Evolutionary conservation across 23 tunicate genomes (phyloP).

Genomic region (Styela clava): DNA sequence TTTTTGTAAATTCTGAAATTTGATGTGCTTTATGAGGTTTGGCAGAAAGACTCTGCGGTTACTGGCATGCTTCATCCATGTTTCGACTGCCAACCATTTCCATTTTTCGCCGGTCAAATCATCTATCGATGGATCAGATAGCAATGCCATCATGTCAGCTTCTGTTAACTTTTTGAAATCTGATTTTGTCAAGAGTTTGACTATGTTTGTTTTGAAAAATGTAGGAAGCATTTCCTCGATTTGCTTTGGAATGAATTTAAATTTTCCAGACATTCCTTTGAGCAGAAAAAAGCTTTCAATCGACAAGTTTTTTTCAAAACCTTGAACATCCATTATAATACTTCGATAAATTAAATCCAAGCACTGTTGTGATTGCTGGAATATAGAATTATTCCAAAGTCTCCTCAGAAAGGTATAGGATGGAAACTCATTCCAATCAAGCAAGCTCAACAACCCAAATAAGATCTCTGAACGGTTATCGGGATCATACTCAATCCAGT

Average conservation of each 20-base stretch:
- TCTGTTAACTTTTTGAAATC: too few species aligned
- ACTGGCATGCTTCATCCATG: neutral
- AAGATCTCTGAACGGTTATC: neutral
- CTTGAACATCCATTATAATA: neutral
- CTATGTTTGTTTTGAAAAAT: too few species aligned
- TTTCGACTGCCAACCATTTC: neutral
- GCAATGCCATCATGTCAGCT: too few species aligned
- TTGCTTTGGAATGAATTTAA: neutral
- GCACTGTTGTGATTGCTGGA: neutral
- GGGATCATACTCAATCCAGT: neutral
- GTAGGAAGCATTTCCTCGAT: too few species aligned
- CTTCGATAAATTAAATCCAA: neutral
- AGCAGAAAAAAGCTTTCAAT: neutral
- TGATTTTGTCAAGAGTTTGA: too few species aligned
- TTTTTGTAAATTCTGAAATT: too few species aligned
- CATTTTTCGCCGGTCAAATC: neutral
- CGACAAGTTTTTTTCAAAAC: neutral
- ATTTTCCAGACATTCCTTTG: neutral
- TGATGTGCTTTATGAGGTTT: too few species aligned
- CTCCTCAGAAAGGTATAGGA: neutral
- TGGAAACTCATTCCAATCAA: neutral
- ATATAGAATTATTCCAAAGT: neutral
- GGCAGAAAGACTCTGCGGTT: too few species aligned
- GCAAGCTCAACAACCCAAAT: neutral
- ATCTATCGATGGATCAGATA: too few species aligned